phyloP scores from a whole-genome alignment of 2,113 vertebrate species.

The Clupea harengus region DNA sequence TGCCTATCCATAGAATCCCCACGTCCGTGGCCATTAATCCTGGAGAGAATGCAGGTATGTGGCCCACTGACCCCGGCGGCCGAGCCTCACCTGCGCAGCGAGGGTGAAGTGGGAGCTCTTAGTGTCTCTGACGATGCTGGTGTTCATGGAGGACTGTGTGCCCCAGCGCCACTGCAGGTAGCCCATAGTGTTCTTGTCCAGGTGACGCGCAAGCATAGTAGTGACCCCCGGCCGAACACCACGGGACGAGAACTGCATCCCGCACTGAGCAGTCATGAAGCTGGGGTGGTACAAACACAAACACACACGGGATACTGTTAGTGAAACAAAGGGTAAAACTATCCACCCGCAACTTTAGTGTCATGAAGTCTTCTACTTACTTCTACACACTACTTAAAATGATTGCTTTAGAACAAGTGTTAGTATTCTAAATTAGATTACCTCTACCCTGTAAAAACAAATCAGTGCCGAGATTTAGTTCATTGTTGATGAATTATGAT shows the following conservation, averaged over 20 bases:
- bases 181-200: constrained; percentile 98
- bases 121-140: constrained; percentile 91
- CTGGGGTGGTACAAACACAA: constrained; percentile 58
- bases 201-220: constrained; percentile 87
- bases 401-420: background rate
- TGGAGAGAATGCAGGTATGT: background rate
- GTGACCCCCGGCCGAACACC: constrained; percentile 87
- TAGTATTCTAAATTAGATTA: background rate
- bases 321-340: background rate
- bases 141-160: constrained; percentile 95
- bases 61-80: too few relatives aligned
- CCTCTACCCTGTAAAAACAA: background rate
- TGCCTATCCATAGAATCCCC: background rate
- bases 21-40: background rate
- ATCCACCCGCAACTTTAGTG: background rate
- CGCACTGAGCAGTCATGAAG: constrained; percentile 89
- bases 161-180: constrained; percentile 98
- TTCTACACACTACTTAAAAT: background rate
- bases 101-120: constrained; percentile 91
- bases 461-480: background rate
- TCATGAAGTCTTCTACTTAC: background rate
- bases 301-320: background rate
- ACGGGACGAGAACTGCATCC: constrained; percentile 90
- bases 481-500: background rate
- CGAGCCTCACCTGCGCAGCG: constrained; percentile 81